Conservation (phyloP, 2,113 vertebrate species). For the Grallaria varia region DNA sequence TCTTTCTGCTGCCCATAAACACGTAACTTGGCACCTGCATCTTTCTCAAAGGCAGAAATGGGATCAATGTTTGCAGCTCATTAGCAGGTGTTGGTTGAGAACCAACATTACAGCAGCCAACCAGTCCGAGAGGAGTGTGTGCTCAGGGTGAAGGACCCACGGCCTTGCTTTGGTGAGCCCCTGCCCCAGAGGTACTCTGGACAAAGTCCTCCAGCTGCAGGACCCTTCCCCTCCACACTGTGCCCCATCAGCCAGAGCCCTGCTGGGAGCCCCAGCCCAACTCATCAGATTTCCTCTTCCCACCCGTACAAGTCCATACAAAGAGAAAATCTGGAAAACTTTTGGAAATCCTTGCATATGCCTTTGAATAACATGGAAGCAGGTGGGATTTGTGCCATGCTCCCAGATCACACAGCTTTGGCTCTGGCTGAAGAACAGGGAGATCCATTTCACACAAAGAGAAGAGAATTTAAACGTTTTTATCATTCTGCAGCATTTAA, state of each 20-base stretch:
- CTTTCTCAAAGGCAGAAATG: not conserved
- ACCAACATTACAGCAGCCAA: not conserved
- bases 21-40: not conserved
- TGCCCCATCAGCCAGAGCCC: not conserved
- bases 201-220: not conserved
- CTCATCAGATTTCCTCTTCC: not conserved
- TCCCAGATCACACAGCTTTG: not conserved
- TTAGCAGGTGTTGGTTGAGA: not conserved
- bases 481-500: not conserved
- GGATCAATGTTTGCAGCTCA: not conserved
- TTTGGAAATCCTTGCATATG: not conserved
- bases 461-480: not conserved
- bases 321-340: not conserved
- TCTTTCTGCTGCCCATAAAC: not conserved
- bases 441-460: not conserved
- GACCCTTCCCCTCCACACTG: rapidly evolving
- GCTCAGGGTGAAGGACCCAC: not conserved
- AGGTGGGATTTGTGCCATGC: not conserved
- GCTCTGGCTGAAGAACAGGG: not conserved
- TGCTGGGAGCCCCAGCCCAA: not conserved
- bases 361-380: not conserved
- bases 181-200: not conserved
- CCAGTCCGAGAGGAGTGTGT: not conserved
- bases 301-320: not conserved
- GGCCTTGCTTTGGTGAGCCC: not conserved